phyloP scores from a whole-genome alignment of 2,797 vertebrate species.

The Gobionotothen gibberifrons region DNA sequence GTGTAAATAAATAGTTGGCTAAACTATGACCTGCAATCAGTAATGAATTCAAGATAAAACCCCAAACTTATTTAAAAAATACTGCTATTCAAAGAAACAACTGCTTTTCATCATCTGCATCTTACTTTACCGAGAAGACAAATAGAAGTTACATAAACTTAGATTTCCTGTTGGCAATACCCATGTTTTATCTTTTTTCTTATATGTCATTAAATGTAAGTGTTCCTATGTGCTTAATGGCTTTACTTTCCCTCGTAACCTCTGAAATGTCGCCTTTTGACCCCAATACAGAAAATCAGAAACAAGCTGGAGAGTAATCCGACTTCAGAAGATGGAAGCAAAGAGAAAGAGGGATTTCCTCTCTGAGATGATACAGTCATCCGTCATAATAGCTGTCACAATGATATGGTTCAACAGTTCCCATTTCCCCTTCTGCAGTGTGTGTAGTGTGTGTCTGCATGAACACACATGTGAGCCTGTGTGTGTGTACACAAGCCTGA shows the following conservation, averaged over 20 bases:
- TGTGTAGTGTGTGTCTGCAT: conserved; percentile 50
- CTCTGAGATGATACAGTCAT: conserved; percentile 76
- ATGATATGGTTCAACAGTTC: conserved; percentile 74
- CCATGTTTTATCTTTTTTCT: background rate
- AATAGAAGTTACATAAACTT: background rate
- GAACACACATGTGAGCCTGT: conserved; percentile 56
- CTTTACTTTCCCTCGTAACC: conserved; percentile 46
- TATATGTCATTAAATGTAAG: conserved; percentile 18
- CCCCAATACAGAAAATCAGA: conserved; percentile 54
- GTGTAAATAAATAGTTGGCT: conserved; percentile 29
- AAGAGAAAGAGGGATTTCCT: conserved; percentile 60
- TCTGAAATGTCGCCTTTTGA: conserved; percentile 59
- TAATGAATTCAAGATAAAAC: background rate
- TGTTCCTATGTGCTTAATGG: conserved; percentile 9
- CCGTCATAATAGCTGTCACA: conserved; percentile 77
- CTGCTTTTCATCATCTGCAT: background rate
- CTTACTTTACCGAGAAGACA: no score
- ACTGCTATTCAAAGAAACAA: background rate
- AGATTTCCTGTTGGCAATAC: conserved; percentile 10
- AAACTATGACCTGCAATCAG: conserved; percentile 20
- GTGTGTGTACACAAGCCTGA: conserved; percentile 24
- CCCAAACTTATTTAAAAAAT: background rate
- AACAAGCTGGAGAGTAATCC: conserved; percentile 51
- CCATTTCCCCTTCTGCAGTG: conserved; percentile 64
- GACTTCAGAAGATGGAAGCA: conserved; percentile 51